phyloP scores from a whole-genome alignment of 1,140 invertebrate genomes.

The Coptotermes formosanus region DNA sequence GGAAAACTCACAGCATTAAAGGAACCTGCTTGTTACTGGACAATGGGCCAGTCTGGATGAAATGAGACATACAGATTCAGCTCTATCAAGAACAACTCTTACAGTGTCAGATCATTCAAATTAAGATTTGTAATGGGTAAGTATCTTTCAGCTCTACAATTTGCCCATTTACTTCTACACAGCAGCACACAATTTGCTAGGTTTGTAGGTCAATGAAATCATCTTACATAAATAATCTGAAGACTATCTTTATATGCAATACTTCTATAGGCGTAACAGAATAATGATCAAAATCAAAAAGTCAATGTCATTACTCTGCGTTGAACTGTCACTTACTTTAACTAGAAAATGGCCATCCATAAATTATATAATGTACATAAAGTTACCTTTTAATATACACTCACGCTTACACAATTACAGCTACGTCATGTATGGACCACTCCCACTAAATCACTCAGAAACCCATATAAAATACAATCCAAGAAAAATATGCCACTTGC shows the following conservation, averaged over 20 bases:
- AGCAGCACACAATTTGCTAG: background rate
- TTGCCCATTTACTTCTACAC: no score
- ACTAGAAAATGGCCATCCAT: conserved; percentile 17
- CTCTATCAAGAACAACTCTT: background rate
- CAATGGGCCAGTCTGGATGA: no score
- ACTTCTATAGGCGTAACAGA: background rate
- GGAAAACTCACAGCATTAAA: no score
- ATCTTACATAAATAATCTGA: background rate
- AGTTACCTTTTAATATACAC: background rate
- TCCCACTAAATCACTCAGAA: background rate
- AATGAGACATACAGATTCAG: no score
- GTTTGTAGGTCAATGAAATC: background rate
- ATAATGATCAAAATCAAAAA: background rate
- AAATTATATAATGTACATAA: conserved; percentile 11
- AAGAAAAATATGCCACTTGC: conserved; percentile 36
- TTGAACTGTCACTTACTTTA: background rate
- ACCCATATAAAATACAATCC: background rate
- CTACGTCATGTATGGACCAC: conserved; percentile 24
- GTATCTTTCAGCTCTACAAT: background rate
- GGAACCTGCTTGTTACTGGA: no score
- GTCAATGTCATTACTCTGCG: background rate
- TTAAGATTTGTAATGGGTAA: background rate
- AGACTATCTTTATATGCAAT: background rate
- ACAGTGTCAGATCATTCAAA: background rate
- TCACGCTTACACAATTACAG: background rate